Percentiles rank a stretch among this genome's conserved stretches.
These are phyloP conservation scores for Stratiomys singularior DNA, from an alignment of 2,888 invertebrate species.

Conservation along the genomic window DNA sequence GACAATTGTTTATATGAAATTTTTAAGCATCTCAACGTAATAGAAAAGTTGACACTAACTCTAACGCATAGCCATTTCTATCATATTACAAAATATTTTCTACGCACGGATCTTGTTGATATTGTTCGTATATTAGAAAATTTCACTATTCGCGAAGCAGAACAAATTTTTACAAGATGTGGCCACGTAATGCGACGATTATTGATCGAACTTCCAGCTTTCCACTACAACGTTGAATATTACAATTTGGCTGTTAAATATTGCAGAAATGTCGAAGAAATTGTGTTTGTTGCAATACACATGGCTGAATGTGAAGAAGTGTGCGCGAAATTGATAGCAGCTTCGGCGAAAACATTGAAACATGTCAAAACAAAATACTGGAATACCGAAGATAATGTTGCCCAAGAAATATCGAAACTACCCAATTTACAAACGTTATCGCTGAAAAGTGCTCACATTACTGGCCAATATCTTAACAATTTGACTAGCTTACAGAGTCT, in stretches of 20 bases:
- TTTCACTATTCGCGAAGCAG: not conserved
- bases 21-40: not conserved
- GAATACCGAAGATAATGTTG: not conserved
- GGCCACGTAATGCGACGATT: not conserved
- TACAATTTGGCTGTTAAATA: not conserved
- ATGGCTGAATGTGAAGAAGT: not conserved
- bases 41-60: not conserved
- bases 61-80: not conserved
- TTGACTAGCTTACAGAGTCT: not conserved
- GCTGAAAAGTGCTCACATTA: not conserved
- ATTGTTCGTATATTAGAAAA: not conserved
- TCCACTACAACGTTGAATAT: not conserved
- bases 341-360: not conserved
- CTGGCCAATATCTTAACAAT: not conserved
- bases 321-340: not conserved
- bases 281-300: not conserved
- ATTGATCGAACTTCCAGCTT: not conserved
- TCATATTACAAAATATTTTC: not conserved
- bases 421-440: not conserved
- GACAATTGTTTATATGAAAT: conserved; percentile 18
- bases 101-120: not conserved
- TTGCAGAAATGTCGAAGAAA: not conserved
- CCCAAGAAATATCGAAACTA: not conserved
- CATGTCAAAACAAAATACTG: not conserved
- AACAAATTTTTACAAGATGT: not conserved